These are phyloP conservation scores for Lepidothrix coronata DNA, from an alignment of 2,113 vertebrate genomes.

Conservation along the genomic window DNA sequence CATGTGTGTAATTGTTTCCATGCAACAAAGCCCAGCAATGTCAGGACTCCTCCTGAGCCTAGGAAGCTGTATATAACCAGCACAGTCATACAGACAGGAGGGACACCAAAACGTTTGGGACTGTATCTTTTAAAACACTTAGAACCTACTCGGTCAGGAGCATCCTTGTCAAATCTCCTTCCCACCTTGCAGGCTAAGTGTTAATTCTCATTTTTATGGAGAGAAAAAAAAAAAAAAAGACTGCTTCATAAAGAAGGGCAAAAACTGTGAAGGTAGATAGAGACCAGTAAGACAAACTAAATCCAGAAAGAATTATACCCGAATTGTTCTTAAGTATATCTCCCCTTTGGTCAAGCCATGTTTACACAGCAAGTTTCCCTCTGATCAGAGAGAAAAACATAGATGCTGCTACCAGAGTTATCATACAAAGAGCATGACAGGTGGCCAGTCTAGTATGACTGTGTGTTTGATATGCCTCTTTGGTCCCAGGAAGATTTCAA, in stretches of 20 bases:
- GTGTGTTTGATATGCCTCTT: not conserved
- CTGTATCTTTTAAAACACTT: not conserved
- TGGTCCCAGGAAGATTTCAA: not conserved
- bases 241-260: not conserved
- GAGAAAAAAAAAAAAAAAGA: not conserved
- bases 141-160: not conserved
- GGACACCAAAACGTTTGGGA: not conserved
- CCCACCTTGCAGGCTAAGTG: not conserved
- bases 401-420: not conserved
- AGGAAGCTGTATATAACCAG: not conserved
- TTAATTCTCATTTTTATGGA: not conserved
- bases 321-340: not conserved
- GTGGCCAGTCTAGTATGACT: not conserved
- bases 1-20: accelerated
- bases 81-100: not conserved
- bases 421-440: not conserved
- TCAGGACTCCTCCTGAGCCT: not conserved
- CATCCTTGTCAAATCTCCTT: not conserved
- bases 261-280: not conserved
- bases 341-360: not conserved
- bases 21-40: not conserved
- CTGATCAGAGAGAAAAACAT: not conserved
- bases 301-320: not conserved
- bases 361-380: not conserved
- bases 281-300: not conserved